Conservation (phyloP, 2,888 invertebrate genomes). For the Brachypalpus laphriformis region DNA sequence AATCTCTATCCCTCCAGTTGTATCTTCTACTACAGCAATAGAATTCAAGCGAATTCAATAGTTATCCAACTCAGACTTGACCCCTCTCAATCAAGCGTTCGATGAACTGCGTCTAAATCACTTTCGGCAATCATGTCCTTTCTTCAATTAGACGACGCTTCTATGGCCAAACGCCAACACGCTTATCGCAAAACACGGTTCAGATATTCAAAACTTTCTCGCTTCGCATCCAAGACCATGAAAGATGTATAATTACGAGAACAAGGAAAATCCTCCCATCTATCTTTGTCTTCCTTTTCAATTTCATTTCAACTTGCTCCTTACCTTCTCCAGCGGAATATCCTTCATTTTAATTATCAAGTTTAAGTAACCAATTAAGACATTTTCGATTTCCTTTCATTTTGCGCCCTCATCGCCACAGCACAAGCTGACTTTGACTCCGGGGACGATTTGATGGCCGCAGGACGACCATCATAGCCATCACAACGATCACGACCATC, state of each 20-base stretch:
- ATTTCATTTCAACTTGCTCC: constrained; percentile 53
- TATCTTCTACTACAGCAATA: no score
- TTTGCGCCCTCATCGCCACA: neutral
- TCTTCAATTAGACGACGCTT: constrained; percentile 11
- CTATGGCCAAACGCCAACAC: constrained; percentile 17
- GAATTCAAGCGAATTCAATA: no score
- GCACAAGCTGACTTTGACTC: constrained; percentile 37
- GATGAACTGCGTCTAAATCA: constrained; percentile 2
- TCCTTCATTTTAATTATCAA: constrained; percentile 72
- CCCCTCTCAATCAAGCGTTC: neutral
- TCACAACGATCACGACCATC: constrained; percentile 33
- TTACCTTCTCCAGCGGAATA: constrained; percentile 33
- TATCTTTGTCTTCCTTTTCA: constrained; percentile 24
- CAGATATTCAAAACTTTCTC: no score
- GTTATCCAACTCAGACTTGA: neutral
- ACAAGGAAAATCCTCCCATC: neutral
- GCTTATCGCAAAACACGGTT: no score
- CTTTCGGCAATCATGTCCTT: constrained; percentile 6
- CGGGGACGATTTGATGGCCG: constrained; percentile 13
- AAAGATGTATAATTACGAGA: constrained; percentile 37
- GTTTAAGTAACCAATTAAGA: constrained; percentile 62
- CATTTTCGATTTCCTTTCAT: constrained; percentile 49
- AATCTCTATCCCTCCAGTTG: no score
- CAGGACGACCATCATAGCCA: constrained; percentile 1
- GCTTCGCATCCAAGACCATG: neutral